Base-by-base conservation (phyloP, 2,113 vertebrate species). In the Bubo blakistoni region DNA sequence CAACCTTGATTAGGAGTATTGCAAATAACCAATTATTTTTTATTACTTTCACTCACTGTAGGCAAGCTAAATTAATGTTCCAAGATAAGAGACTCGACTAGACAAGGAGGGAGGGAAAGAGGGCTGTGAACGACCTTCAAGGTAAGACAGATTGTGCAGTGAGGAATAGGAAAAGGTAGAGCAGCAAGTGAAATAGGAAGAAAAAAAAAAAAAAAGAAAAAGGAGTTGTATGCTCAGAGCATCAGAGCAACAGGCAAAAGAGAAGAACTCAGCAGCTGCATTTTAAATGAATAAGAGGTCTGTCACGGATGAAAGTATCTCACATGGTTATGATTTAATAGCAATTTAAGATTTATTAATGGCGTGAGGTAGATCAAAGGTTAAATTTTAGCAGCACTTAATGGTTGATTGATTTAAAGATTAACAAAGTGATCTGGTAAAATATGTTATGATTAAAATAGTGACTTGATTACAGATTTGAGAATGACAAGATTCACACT, bases 1-100 rank as follows among this genome's bases (percentile, higher is more conserved):
- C 17, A 95, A 74, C 44, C 77, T 96, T 94, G 49, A 97, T 89
- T 96, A 54, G 52, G 38, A 96, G 25, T 76, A 44, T n/a, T 94
- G 80, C 42, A 95, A 97, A 92, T 67, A 92, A 78, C 38, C 57
- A 96, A 86, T 92, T 94, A 94, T 61, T 95, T 98, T 95, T 96
- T 90, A 96, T 95, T 65, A 78, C 49, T 88, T 94, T 70, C 78
- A 62, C 27, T 94, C 66, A 73, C 90, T 88, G 74, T 90, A 95
- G 81, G 80, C 47, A 88, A 59, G 89, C 77, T 96, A 95, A 92
- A 80, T 93, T 97, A 97, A 96, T 86, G 82, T 96, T 96, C 34
- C 3, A 3, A 95, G 80, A 81, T 92, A 96, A 95, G 82, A 93
- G 67, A 81, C 82, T 88, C 8, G 6, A 76, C 71, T 83, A 88